Conservation (phyloP, 1,140 invertebrate species). For the Drosophila elegans region DNA sequence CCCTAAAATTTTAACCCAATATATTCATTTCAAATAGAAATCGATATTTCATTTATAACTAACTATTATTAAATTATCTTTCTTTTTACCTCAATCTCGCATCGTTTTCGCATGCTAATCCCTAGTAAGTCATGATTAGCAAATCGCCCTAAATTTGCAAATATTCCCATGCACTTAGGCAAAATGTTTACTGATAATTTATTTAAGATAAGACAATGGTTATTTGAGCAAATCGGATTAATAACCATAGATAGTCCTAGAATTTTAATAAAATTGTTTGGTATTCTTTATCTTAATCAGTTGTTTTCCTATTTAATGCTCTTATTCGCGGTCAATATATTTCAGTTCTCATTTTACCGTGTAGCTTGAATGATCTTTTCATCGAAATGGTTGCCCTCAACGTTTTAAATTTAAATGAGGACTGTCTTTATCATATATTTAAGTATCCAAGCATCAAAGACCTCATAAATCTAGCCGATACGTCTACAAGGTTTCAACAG, state of each 20-base stretch:
- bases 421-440: slow-evolving; percentile 21
- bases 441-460: slow-evolving; percentile 23
- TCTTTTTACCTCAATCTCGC: background rate
- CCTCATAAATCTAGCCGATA: slow-evolving; percentile 4
- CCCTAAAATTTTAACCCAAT: background rate
- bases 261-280: background rate
- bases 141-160: background rate
- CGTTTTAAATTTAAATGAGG: slow-evolving; percentile 23
- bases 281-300: background rate
- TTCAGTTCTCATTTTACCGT: background rate
- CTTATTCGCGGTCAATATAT: no score
- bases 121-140: background rate
- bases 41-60: background rate
- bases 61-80: background rate
- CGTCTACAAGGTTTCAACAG: slow-evolving; percentile 1
- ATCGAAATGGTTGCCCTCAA: background rate
- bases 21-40: background rate
- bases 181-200: no score
- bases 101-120: background rate
- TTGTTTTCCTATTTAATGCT: background rate
- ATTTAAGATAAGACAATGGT: no score
- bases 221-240: no score
- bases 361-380: background rate
- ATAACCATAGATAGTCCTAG: background rate
- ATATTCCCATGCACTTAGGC: background rate